Conservation (phyloP, 2,888 invertebrate species). For the Xanthostigma xanthostigma region DNA sequence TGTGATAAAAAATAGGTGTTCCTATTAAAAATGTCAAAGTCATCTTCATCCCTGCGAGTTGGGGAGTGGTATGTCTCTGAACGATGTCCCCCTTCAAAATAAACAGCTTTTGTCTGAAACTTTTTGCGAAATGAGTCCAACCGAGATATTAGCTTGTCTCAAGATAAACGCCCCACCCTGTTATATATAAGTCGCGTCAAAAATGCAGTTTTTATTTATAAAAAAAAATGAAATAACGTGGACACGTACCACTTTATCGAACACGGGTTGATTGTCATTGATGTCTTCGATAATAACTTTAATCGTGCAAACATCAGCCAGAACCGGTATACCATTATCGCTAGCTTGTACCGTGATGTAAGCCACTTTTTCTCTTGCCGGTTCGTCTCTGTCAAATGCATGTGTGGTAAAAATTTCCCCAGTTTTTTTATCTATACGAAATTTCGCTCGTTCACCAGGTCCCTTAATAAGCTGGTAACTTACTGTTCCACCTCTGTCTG, state of each 20-base stretch:
- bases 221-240: slow-evolving; percentile 1
- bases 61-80: no score
- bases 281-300: slow-evolving; percentile 81
- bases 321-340: slow-evolving; percentile 79
- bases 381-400: slow-evolving; percentile 82
- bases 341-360: slow-evolving; percentile 82
- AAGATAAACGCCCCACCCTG: no score
- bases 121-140: no score
- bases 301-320: slow-evolving; percentile 89
- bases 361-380: slow-evolving; percentile 63
- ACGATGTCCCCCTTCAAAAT: no score
- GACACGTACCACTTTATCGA: slow-evolving; percentile 61
- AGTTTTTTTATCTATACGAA: slow-evolving; percentile 59
- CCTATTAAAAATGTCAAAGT: no score
- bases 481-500: slow-evolving; percentile 62
- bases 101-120: no score
- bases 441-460: slow-evolving; percentile 57
- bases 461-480: slow-evolving; percentile 70
- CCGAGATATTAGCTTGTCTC: no score
- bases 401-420: slow-evolving; percentile 63
- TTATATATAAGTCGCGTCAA: no score
- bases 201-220: no score
- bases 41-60: no score
- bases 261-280: slow-evolving; percentile 78
- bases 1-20: no score